Percentiles rank a stretch among this genome's conserved stretches.
Conservation (phyloP, 2,888 invertebrate genomes). For the Pollenia griseotomentosa region DNA sequence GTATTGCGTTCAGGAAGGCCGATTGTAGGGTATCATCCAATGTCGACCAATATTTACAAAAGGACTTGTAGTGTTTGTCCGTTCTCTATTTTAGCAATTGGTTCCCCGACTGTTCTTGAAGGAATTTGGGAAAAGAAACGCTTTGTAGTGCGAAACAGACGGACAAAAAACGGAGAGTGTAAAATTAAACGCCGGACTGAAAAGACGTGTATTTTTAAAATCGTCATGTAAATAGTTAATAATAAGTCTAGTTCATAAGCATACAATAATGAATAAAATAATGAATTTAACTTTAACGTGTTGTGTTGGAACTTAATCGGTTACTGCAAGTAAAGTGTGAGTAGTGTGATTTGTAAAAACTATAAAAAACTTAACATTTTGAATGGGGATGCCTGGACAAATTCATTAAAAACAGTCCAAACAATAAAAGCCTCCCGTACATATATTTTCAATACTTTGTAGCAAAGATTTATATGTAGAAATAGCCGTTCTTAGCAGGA, state of each 20-base stretch:
- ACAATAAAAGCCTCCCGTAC: neutral
- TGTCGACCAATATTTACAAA: neutral
- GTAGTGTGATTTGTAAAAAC: neutral
- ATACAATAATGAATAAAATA: neutral
- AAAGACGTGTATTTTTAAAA: neutral
- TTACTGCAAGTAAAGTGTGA: neutral
- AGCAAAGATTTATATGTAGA: no score
- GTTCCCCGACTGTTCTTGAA: neutral
- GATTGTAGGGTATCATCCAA: slow-evolving; percentile 2
- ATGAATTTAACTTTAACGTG: neutral
- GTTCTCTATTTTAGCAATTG: neutral
- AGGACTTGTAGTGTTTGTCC: neutral
- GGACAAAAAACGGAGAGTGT: neutral
- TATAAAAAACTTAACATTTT: neutral
- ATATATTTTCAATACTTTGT: no score
- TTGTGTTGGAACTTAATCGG: neutral
- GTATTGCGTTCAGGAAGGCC: neutral
- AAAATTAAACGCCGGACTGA: neutral
- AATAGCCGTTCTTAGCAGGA: no score
- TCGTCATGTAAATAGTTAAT: neutral
- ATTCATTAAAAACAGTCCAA: neutral
- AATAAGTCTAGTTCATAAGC: neutral
- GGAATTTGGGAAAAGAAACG: neutral
- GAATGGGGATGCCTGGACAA: neutral
- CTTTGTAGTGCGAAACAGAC: slow-evolving; percentile 1